Percentiles rank a stretch among this genome's conserved stretches.
Conservation (phyloP, 2,888 invertebrate genomes). For the Agonopterix subpropinquella region DNA sequence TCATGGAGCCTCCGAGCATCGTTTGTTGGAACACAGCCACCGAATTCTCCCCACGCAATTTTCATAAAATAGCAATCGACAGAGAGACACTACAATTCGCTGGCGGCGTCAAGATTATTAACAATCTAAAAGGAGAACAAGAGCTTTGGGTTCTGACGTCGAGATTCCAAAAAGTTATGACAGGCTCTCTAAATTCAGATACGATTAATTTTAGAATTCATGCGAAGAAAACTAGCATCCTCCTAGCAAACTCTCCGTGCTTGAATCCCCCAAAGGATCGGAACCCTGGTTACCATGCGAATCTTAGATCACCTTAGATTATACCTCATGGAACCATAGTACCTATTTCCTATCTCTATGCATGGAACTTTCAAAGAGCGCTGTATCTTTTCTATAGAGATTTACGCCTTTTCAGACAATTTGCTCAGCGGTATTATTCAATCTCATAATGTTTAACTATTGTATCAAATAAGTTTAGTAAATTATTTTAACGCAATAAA, state of each 20-base stretch:
- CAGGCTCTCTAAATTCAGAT: constrained; percentile 67
- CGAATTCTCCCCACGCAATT: constrained; percentile 69
- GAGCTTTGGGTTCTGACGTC: constrained; percentile 81
- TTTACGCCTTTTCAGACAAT: no score
- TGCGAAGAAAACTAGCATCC: constrained; percentile 73
- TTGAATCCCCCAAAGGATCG: constrained; percentile 41
- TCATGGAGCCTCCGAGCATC: constrained; percentile 80
- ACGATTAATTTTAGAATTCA: constrained; percentile 83
- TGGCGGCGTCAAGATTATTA: constrained; percentile 82
- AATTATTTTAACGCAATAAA: no score
- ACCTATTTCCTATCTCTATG: no score
- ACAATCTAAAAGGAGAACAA: constrained; percentile 70
- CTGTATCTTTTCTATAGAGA: no score
- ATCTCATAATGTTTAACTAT: no score
- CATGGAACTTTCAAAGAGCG: no score
- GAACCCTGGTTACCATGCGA: constrained; percentile 45
- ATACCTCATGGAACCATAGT: no score
- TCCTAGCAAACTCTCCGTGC: constrained; percentile 76
- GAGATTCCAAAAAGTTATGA: constrained; percentile 81
- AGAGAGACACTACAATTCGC: constrained; percentile 80
- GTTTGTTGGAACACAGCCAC: constrained; percentile 84
- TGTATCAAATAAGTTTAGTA: no score
- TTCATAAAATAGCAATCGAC: constrained; percentile 76
- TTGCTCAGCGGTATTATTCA: no score
- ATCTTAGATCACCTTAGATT: constrained; percentile 31